phyloP scores from a whole-genome alignment of 2,888 invertebrate genomes.

The Drosophila algonquin region DNA sequence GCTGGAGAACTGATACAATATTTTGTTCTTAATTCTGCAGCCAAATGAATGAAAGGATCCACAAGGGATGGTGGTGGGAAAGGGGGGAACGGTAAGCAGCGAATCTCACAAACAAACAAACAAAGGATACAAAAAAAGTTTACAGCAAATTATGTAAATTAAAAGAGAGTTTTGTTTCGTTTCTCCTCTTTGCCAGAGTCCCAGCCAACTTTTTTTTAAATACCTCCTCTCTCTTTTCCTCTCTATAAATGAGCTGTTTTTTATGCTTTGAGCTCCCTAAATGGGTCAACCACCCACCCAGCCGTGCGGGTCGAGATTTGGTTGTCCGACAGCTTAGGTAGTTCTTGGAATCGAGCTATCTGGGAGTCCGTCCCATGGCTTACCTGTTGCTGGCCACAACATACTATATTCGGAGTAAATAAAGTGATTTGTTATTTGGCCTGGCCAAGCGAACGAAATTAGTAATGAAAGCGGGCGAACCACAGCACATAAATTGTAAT shows the following conservation, averaged over 20 bases:
- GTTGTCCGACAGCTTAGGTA: slow-evolving; percentile 16
- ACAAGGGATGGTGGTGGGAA: too few species aligned
- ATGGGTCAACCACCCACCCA: slow-evolving; percentile 6
- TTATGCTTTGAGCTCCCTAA: slow-evolving; percentile 8
- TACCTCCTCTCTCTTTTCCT: slow-evolving; percentile 20
- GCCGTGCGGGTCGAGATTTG: neutral
- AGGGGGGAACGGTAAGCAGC: neutral
- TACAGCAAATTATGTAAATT: slow-evolving; percentile 69
- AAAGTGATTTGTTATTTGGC: slow-evolving; percentile 74
- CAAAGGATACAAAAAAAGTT: slow-evolving; percentile 44
- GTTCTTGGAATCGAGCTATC: slow-evolving; percentile 33
- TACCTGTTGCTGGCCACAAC: slow-evolving; percentile 33
- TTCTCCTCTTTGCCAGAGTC: neutral
- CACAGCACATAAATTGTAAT: slow-evolving; percentile 74
- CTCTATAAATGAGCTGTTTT: slow-evolving; percentile 26
- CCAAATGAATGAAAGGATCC: slow-evolving; percentile 42
- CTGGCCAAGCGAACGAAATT: slow-evolving; percentile 57
- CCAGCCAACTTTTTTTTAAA: slow-evolving; percentile 25
- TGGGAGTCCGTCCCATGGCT: slow-evolving; percentile 18
- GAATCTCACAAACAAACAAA: slow-evolving; percentile 46
- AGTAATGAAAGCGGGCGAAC: slow-evolving; percentile 65
- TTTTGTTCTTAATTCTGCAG: slow-evolving; percentile 68
- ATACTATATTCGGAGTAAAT: slow-evolving; percentile 61
- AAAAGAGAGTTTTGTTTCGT: slow-evolving; percentile 42
- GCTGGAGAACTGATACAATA: slow-evolving; percentile 77